Conservation (phyloP, 2,888 invertebrate genomes). For the Chalcosyrphus nemorum region DNA sequence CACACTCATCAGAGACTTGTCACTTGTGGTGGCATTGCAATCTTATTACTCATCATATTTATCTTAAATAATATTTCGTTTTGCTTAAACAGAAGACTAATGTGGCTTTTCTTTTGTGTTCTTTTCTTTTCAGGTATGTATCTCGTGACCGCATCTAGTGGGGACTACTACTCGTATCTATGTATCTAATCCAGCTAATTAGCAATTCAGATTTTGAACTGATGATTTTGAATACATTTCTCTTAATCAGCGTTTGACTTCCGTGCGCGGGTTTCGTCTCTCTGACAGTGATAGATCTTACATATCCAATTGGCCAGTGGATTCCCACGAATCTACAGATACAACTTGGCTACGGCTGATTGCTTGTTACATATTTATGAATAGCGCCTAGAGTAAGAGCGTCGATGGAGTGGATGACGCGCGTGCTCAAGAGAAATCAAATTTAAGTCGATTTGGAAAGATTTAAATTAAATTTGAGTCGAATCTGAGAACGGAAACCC, state of each 20-base stretch:
- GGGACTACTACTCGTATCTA: constrained; percentile 32
- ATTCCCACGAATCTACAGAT: constrained; percentile 60
- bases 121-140: constrained; percentile 62
- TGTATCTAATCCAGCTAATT: constrained; percentile 43
- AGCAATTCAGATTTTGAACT: constrained; percentile 61
- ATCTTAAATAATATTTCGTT: not conserved
- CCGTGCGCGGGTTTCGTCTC: constrained; percentile 52
- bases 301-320: constrained; percentile 24
- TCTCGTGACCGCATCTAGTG: not conserved
- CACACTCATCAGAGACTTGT: constrained; percentile 2
- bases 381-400: constrained; percentile 10
- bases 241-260: constrained; percentile 57
- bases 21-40: not conserved
- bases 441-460: constrained; percentile 40
- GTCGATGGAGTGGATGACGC: not conserved
- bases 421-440: constrained; percentile 27
- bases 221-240: constrained; percentile 40
- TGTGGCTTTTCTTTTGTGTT: constrained; percentile 13
- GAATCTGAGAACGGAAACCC: constrained; percentile 13
- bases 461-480: constrained; percentile 52
- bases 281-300: constrained; percentile 62
- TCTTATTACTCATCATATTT: not conserved
- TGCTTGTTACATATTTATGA: constrained; percentile 49
- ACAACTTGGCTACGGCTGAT: constrained; percentile 26
- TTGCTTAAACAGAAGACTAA: constrained; percentile 32